phyloP scores from a whole-genome alignment of 2,888 invertebrate genomes.

The Eudasyphora cyanicolor region DNA sequence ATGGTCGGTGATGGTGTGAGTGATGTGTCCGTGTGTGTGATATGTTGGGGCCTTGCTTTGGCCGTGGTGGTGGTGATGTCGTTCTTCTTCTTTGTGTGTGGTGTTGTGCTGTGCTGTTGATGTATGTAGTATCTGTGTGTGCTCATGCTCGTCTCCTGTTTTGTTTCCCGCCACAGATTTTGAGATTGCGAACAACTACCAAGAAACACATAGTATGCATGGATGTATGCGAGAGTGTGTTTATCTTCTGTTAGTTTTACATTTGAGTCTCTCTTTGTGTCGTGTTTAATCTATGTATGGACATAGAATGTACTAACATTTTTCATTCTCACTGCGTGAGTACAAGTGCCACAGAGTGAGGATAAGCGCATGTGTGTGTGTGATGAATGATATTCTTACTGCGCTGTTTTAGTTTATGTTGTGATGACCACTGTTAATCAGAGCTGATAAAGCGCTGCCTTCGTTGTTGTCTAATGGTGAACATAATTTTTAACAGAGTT shows the following conservation, averaged over 20 bases:
- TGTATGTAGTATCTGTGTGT: not conserved
- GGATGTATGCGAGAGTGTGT: not conserved
- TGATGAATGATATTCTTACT: conserved; percentile 31
- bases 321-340: not conserved
- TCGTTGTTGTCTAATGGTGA: not conserved
- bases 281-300: not conserved
- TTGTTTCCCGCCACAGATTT: too few relatives aligned
- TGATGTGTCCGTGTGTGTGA: not conserved
- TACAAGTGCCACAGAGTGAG: too few relatives aligned
- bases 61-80: not conserved
- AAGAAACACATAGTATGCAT: too few relatives aligned
- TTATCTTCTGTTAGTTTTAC: conserved; percentile 39
- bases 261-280: conserved; percentile 54
- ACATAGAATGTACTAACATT: not conserved
- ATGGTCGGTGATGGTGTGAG: conserved; percentile 13
- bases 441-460: not conserved
- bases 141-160: not conserved
- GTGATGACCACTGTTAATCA: conserved; percentile 26
- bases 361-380: not conserved
- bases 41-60: not conserved
- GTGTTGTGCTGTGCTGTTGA: not conserved
- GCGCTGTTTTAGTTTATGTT: not conserved
- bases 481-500: conserved; percentile 26
- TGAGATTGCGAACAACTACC: too few relatives aligned
- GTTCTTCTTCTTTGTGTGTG: not conserved